phyloP scores from a whole-genome alignment of 2,113 vertebrate genomes.

The Xenopus laevis region DNA sequence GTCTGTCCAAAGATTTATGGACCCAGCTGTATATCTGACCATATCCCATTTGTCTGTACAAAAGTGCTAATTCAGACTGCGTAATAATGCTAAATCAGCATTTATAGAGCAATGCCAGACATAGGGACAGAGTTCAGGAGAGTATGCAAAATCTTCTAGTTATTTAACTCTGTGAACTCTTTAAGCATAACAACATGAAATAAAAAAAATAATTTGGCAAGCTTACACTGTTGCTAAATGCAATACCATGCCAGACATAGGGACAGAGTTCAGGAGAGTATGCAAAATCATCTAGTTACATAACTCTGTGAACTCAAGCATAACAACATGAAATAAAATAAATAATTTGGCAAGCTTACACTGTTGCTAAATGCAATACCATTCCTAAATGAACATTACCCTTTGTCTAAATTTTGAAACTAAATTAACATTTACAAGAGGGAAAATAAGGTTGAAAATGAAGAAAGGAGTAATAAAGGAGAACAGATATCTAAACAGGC shows the following conservation, averaged over 20 bases:
- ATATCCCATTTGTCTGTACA: neutral
- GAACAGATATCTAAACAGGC: too few relatives aligned
- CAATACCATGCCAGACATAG: neutral
- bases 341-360: too few relatives aligned
- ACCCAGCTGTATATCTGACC: too few relatives aligned
- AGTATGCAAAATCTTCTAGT: neutral
- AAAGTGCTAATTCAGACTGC: neutral
- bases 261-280: conserved; percentile 17
- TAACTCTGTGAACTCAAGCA: conserved; percentile 1
- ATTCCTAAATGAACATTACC: neutral
- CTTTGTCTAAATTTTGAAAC: neutral
- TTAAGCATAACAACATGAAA: conserved; percentile 15
- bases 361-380: neutral
- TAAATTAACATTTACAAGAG: neutral
- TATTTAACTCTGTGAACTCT: conserved; percentile 2
- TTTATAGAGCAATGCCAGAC: neutral
- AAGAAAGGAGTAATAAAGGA: too few relatives aligned
- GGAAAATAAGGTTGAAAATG: too few relatives aligned
- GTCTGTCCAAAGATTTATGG: too few relatives aligned
- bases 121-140: conserved; percentile 21
- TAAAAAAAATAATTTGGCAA: too few relatives aligned
- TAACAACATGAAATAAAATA: neutral
- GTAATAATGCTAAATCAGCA: conserved; percentile 1
- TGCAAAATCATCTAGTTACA: conserved; percentile 6
- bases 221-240: neutral